Evolutionary conservation across 2,797 vertebrate species (phyloP).

Genomic region (Micromesistius poutassou): DNA sequence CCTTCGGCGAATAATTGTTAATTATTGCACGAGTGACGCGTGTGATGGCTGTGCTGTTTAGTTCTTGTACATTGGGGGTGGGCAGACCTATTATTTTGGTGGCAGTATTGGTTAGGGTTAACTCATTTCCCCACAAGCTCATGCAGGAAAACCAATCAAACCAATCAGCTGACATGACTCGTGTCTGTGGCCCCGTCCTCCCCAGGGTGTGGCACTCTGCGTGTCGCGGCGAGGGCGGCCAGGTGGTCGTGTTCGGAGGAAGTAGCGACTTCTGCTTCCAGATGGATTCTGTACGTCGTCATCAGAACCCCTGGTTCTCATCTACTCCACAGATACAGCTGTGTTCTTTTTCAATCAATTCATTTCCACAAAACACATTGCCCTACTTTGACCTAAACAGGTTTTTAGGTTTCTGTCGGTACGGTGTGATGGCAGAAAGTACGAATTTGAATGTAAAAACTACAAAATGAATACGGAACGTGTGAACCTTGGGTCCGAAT

Average conservation of each 20-base stretch:
- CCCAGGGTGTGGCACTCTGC: slow-evolving; percentile 90
- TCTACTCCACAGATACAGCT: not conserved
- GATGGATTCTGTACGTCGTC: slow-evolving; percentile 86
- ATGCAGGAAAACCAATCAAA: not conserved
- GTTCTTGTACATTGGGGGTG: no score
- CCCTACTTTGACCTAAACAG: no score
- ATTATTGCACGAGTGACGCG: no score
- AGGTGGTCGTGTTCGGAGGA: slow-evolving; percentile 92
- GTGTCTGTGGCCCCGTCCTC: not conserved
- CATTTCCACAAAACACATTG: not conserved
- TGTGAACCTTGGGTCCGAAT: no score
- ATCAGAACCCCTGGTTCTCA: not conserved
- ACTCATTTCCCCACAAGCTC: not conserved
- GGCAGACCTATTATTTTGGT: no score
- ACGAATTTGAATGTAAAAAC: no score
- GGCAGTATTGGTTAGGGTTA: no score
- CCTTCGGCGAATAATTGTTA: no score
- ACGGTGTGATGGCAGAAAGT: no score
- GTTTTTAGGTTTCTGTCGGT: no score
- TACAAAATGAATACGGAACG: no score
- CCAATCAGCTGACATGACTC: not conserved
- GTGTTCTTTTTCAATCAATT: not conserved
- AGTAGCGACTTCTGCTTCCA: slow-evolving; percentile 83
- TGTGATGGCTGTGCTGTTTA: no score
- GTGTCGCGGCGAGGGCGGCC: slow-evolving; percentile 81